phyloP scores from a whole-genome alignment of 2,797 vertebrate genomes.

The Eutrigla gurnardus region DNA sequence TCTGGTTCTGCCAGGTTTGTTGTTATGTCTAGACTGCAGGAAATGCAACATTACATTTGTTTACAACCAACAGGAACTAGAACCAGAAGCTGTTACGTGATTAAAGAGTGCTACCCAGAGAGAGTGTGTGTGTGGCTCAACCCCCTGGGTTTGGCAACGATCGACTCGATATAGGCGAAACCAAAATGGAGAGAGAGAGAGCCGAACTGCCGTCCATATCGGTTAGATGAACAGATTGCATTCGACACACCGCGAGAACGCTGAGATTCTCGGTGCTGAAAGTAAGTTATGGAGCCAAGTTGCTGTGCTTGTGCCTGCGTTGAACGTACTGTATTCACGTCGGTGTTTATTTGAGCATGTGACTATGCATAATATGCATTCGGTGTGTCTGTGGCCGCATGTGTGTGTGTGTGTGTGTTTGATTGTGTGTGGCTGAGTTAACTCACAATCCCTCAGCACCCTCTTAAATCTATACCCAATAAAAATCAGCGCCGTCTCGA shows the following conservation, averaged over 20 bases:
- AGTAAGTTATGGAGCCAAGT: conserved; percentile 32
- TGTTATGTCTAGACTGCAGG: conserved; percentile 90
- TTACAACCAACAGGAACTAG: conserved; percentile 88
- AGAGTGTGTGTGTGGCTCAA: conserved; percentile 76
- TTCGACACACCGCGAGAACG: conserved; percentile 13
- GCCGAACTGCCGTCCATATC: conserved; percentile 34
- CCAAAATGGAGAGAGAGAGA: conserved; percentile 61
- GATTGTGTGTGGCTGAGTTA: conserved; percentile 74
- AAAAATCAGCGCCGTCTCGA: conserved; percentile 86
- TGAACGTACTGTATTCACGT: conserved; percentile 28
- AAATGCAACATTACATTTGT: conserved; percentile 90
- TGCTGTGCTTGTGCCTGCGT: conserved; percentile 26
- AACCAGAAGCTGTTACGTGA: conserved; percentile 84
- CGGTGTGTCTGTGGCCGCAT: conserved; percentile 61
- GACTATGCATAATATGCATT: conserved; percentile 55
- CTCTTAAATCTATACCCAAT: conserved; percentile 88
- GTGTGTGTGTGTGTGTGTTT: conserved; percentile 50
- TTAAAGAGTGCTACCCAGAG: conserved; percentile 83
- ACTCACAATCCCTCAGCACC: conserved; percentile 84
- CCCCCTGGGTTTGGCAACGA: conserved; percentile 78
- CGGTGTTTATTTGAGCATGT: conserved; percentile 54
- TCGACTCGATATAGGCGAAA: conserved; percentile 65
- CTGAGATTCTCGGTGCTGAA: conserved; percentile 26
- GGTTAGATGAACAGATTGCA: conserved; percentile 48
- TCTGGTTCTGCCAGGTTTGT: conserved; percentile 80